Conservation (phyloP, 64 coral and sea anemone genomes). For the Montipora capricornis region DNA sequence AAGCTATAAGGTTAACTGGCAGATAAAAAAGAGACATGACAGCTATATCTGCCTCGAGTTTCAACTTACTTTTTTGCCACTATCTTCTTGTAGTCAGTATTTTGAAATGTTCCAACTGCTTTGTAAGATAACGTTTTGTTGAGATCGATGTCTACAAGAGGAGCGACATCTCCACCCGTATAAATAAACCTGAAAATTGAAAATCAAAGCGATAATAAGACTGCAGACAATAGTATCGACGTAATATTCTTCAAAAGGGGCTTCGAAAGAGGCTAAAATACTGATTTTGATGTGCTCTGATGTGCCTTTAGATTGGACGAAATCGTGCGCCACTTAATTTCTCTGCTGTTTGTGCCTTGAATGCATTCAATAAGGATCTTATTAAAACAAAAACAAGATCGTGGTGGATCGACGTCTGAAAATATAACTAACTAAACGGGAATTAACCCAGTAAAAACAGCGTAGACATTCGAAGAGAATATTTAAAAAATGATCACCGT, state of each 20-base stretch:
- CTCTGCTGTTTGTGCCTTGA: not conserved
- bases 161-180: conserved; percentile 73
- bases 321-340: not conserved
- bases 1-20: no score
- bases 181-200: conserved; percentile 75
- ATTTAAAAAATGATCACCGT: no score
- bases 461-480: no score
- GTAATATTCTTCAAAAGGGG: no score
- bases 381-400: no score
- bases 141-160: conserved; percentile 81
- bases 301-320: not conserved
- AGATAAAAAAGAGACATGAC: no score
- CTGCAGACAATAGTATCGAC: no score
- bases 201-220: not conserved
- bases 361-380: no score
- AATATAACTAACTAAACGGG: no score
- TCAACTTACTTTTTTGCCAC: conserved; percentile 74
- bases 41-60: not conserved
- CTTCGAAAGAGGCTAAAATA: no score
- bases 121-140: conserved; percentile 83
- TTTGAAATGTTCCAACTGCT: conserved; percentile 55
- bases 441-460: no score
- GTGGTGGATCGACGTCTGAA: no score
- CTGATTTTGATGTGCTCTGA: not conserved
- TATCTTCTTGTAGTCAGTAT: conserved; percentile 80